Conservation (phyloP, 92 coral and sea anemone species). For the Paragorgia papillata region DNA sequence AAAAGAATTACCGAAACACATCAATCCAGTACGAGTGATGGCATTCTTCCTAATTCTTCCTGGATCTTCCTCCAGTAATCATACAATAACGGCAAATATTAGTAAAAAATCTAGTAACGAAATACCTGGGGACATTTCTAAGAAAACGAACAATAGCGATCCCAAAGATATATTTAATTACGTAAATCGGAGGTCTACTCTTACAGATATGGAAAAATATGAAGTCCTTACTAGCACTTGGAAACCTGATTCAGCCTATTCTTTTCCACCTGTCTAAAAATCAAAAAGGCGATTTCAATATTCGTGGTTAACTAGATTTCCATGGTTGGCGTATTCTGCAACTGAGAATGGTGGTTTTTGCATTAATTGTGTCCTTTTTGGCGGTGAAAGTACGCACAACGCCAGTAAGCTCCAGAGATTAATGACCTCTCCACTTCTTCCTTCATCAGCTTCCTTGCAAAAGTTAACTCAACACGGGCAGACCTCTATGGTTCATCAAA, state of each 20-base stretch:
- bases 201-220: slow-evolving; percentile 36
- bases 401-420: slow-evolving; percentile 51
- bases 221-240: slow-evolving; percentile 37
- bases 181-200: slow-evolving; percentile 30
- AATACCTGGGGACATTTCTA: background rate
- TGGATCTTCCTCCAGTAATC: background rate
- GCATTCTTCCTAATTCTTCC: background rate
- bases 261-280: slow-evolving; percentile 31
- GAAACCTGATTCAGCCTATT: too few relatives aligned
- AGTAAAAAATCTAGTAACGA: slow-evolving; percentile 21
- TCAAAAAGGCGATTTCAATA: slow-evolving; percentile 45
- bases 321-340: slow-evolving; percentile 57
- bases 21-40: background rate
- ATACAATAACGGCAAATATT: background rate
- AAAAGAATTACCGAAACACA: slow-evolving; percentile 28
- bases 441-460: slow-evolving; percentile 21
- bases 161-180: slow-evolving; percentile 37
- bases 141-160: background rate
- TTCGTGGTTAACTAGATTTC: slow-evolving; percentile 30
- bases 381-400: slow-evolving; percentile 44
- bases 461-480: slow-evolving; percentile 38
- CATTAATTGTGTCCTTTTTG: slow-evolving; percentile 44
- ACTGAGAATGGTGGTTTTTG: slow-evolving; percentile 45
- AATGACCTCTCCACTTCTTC: slow-evolving; percentile 32
- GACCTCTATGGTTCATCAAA: slow-evolving; percentile 41